These are phyloP conservation scores for Willisornis vidua DNA, from an alignment of 2,113 vertebrate genomes.

Conservation along the genomic window DNA sequence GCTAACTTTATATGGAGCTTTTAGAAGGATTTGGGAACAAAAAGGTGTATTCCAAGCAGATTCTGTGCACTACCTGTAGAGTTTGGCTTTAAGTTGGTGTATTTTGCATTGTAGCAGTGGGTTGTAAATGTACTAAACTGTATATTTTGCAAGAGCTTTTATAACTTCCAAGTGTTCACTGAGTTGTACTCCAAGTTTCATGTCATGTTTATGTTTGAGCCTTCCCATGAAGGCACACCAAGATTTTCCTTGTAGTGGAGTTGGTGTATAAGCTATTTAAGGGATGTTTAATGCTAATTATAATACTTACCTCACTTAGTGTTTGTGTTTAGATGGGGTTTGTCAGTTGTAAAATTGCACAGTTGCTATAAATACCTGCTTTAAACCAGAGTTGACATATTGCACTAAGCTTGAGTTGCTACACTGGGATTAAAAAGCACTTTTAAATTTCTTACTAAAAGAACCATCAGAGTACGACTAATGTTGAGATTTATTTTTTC, in stretches of 20 bases:
- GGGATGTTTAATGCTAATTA: background rate
- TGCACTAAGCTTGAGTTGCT: constrained; percentile 56
- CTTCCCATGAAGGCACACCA: background rate
- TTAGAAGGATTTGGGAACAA: background rate
- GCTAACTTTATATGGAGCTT: background rate
- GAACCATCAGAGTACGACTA: constrained; percentile 10
- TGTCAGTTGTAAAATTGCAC: constrained; percentile 16
- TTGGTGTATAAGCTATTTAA: background rate
- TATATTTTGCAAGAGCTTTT: constrained; percentile 9
- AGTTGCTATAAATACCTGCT: constrained; percentile 23
- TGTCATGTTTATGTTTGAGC: background rate
- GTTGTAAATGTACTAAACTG: background rate
- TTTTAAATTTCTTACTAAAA: constrained; percentile 51
- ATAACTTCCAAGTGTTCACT: background rate
- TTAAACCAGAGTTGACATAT: background rate
- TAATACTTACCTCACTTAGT: constrained; percentile 27
- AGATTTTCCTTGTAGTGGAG: background rate
- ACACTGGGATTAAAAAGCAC: constrained; percentile 51
- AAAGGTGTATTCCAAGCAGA: background rate
- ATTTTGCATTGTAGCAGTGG: background rate
- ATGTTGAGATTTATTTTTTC: constrained; percentile 62
- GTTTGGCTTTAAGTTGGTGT: background rate
- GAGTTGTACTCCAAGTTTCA: background rate
- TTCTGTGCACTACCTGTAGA: background rate
- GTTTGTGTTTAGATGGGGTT: background rate